Evolutionary conservation across 2,113 vertebrate genomes (phyloP), one percentile per base, ranked within the genome.

Genomic region (Tragulus kanchil): DNA sequence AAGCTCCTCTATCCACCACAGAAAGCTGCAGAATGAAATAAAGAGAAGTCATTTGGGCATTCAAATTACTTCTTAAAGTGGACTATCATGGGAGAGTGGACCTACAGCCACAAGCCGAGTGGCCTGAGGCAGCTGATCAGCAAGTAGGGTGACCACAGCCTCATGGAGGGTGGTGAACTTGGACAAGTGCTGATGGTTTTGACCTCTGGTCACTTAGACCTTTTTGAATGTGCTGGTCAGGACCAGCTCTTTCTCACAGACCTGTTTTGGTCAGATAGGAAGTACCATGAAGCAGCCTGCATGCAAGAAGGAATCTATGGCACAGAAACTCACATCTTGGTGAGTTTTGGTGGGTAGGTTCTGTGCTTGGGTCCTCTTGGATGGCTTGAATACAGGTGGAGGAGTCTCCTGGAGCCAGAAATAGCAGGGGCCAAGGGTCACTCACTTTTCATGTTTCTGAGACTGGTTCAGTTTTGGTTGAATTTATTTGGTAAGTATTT

Each of bases 361-460:
- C 23, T 69, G 31, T 54, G 3, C 78, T 79, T 14, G 16, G 11
- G 19, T 28, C 26, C 28, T 90, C 56, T 75, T 59, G 52, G 56
- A 14, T 81, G 73, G 31, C 36, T 93, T 95, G 64, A 42, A 50
- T 93, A 54, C 5, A 4, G 61, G 56, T 88, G 48, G 62, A 17
- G 58, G 69, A 77, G 36, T 85, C 19, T 56, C 11, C 6, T 89
- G 36, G 81, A 94, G 45, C 5, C 31, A 48, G 65, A 54, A 52
- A n/a, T 48, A 89, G 45, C 31, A 52, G 65, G 48, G 48, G 26
- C 21, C n/a, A 48, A 1, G n/a, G 48, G 23, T 11, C 65, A 28
- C 95, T 93, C 17, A 5, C 52, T 77, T 67, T 14, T 78, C 84
- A 1, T 11, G 6, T 93, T 96, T 93, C 83, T 77, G 71, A 90